Percentiles rank a stretch among this genome's conserved stretches.
phyloP scores from a whole-genome alignment of 2,113 vertebrate genomes.

The Meleagris gallopavo region DNA sequence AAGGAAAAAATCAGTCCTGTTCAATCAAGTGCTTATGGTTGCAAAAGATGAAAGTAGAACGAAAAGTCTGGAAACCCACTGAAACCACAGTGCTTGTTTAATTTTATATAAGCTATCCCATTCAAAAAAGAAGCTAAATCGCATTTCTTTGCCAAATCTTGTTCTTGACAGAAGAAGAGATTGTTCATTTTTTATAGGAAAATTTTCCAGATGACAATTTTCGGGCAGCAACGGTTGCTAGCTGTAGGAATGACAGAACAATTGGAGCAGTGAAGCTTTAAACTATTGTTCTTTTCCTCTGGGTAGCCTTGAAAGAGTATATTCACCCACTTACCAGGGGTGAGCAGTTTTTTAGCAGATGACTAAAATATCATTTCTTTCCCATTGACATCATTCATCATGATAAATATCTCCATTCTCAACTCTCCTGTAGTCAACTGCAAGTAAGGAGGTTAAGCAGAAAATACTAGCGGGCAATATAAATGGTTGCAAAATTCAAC shows the following conservation, averaged over 20 bases:
- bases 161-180: background rate
- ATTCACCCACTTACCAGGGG: background rate
- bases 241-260: conserved; percentile 21
- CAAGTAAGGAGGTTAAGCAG: background rate
- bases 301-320: conserved; percentile 4
- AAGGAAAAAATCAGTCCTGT: background rate
- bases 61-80: background rate
- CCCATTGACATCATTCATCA: background rate
- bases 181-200: background rate
- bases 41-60: background rate
- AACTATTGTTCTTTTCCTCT: conserved; percentile 18
- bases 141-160: background rate
- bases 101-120: background rate
- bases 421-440: background rate
- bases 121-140: background rate
- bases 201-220: conserved; percentile 20
- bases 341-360: background rate
- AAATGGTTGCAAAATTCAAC: background rate
- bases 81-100: background rate
- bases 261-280: conserved; percentile 27
- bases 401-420: background rate
- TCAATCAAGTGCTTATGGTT: background rate
- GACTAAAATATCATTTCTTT: background rate
- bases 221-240: background rate
- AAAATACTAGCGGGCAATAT: background rate